Evolutionary conservation across 1,140 invertebrate genomes (phyloP).

Genomic region (Lineus longissimus): DNA sequence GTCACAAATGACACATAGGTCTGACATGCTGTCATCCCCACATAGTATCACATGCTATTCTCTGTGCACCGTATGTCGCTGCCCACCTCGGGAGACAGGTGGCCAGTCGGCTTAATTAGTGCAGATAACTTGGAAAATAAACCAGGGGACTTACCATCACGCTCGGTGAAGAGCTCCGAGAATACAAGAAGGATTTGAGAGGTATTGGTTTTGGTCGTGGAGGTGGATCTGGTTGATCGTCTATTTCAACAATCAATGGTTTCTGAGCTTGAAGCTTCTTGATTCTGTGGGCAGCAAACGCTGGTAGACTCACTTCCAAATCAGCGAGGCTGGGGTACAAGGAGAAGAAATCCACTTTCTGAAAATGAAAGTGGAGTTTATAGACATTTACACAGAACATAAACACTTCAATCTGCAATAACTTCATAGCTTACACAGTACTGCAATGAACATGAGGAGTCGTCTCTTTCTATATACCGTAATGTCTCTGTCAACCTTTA

Average conservation of each 20-base stretch:
- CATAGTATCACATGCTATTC: too few relatives aligned
- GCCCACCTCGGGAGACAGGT: too few relatives aligned
- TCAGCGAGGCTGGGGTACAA: conserved; percentile 71
- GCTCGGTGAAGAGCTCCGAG: conserved; percentile 22
- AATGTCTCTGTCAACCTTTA: too few relatives aligned
- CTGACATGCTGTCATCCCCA: too few relatives aligned
- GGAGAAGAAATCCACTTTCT: conserved; percentile 67
- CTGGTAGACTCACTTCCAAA: conserved; percentile 69
- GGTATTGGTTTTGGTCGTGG: conserved; percentile 53
- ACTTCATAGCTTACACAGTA: neutral
- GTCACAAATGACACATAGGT: too few relatives aligned
- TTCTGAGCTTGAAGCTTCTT: conserved; percentile 68
- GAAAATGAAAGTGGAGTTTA: conserved; percentile 41
- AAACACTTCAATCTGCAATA: neutral
- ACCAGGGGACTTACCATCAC: conserved; percentile 25
- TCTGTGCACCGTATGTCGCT: too few relatives aligned
- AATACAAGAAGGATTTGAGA: conserved; percentile 31
- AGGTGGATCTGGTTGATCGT: conserved; percentile 60
- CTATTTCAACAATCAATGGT: conserved; percentile 74
- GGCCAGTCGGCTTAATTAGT: too few relatives aligned
- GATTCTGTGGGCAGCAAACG: conserved; percentile 78
- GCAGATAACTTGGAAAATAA: neutral
- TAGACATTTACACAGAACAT: neutral
- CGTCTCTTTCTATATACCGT: too few relatives aligned
- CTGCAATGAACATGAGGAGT: too few relatives aligned